Percentiles rank a stretch among this genome's conserved stretches.
Conservation (phyloP, 1,140 invertebrate genomes). For the Drosophila repleta region DNA sequence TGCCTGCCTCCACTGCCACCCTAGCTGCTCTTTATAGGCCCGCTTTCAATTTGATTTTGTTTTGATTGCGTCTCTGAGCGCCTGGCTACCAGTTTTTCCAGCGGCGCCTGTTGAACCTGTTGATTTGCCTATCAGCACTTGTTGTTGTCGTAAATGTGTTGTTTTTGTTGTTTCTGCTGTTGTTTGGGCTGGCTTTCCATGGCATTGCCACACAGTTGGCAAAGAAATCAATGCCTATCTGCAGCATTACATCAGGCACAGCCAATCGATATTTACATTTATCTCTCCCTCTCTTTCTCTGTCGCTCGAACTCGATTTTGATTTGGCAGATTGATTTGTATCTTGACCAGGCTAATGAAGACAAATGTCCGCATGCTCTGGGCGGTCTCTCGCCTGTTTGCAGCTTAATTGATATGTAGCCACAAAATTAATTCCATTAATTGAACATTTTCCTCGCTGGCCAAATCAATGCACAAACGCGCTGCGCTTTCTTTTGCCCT, state of each 20-base stretch:
- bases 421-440: conserved; percentile 39
- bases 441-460: conserved; percentile 31
- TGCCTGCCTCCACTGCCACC: conserved; percentile 2
- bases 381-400: conserved; percentile 47
- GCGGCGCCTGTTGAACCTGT: conserved; percentile 70
- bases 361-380: conserved; percentile 59
- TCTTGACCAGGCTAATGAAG: conserved; percentile 63
- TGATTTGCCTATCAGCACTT: conserved; percentile 71
- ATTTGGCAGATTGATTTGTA: conserved; percentile 69
- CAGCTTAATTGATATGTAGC: conserved; percentile 57
- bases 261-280: conserved; percentile 59
- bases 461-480: conserved; percentile 37
- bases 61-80: conserved; percentile 61
- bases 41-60: conserved; percentile 67
- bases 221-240: conserved; percentile 66
- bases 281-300: conserved; percentile 1
- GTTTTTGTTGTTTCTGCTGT: conserved; percentile 12
- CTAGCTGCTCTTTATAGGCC: background rate
- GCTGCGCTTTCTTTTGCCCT: conserved; percentile 35
- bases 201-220: conserved; percentile 68
- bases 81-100: conserved; percentile 62
- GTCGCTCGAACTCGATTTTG: conserved; percentile 12
- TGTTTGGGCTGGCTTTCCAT: conserved; percentile 55
- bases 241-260: conserved; percentile 62
- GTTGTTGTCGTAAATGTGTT: conserved; percentile 36